phyloP scores from a whole-genome alignment of 2,797 vertebrate species.

The Pogonophryne albipinna region DNA sequence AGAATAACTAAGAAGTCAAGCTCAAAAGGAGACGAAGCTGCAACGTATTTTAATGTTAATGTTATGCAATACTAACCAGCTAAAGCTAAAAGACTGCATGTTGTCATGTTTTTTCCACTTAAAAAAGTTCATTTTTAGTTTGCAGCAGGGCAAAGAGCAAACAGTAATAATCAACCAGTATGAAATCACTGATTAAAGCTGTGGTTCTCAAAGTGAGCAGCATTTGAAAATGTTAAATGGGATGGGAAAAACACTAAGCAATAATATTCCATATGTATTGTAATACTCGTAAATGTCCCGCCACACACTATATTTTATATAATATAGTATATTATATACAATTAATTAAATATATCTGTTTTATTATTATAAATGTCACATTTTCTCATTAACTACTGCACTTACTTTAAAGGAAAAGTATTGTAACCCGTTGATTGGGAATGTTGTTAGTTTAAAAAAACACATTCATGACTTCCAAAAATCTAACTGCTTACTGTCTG shows the following conservation, averaged over 20 bases:
- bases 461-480: no score
- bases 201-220: neutral
- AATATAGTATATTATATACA: no score
- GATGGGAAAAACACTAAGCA: neutral
- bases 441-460: neutral
- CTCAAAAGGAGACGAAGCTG: neutral
- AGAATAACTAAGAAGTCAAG: no score
- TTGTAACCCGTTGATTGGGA: no score
- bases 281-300: no score
- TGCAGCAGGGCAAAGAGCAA: neutral
- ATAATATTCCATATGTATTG: neutral
- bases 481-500: no score
- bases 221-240: neutral
- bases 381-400: neutral
- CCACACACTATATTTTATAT: no score
- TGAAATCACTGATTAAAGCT: neutral
- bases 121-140: neutral
- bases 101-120: neutral
- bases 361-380: neutral
- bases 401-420: neutral
- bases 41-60: neutral
- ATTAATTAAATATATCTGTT: no score
- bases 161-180: neutral
- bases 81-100: neutral
- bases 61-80: neutral